Percentiles rank a stretch among this genome's conserved stretches.
Conservation (phyloP, 1,140 invertebrate genomes). For the Marisa cornuarietis region DNA sequence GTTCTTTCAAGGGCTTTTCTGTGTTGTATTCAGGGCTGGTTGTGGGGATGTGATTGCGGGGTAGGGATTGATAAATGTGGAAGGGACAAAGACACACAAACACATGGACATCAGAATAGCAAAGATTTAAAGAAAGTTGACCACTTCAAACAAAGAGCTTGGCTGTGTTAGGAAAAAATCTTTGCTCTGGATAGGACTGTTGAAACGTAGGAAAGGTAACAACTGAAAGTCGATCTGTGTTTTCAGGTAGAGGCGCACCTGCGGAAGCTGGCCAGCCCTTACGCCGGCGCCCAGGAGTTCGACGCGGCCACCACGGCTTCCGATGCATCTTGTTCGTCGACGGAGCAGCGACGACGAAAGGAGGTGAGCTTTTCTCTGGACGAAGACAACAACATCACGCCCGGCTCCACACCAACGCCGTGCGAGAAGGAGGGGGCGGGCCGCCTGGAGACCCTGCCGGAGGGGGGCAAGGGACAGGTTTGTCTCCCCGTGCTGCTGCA, state of each 20-base stretch:
- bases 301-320: not conserved
- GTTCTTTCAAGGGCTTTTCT: not conserved
- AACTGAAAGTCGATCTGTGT: not conserved
- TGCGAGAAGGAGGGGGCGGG: constrained; percentile 3
- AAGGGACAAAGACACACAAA: no score
- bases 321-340: constrained; percentile 8
- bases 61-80: no score
- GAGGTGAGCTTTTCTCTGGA: constrained; percentile 55
- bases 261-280: not conserved
- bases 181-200: no score
- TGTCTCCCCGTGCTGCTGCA: not conserved
- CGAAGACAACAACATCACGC: constrained; percentile 39
- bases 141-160: no score
- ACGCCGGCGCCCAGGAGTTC: constrained; percentile 16
- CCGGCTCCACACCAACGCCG: constrained; percentile 15
- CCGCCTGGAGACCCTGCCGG: constrained; percentile 12
- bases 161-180: no score
- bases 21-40: no score
- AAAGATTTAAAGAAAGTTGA: no score
- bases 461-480: constrained; percentile 13
- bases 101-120: no score
- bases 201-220: no score
- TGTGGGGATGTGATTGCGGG: no score
- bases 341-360: constrained; percentile 27
- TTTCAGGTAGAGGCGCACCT: constrained; percentile 33